Conservation (phyloP, 2,113 vertebrate genomes). For the Amphilophus citrinellus region DNA sequence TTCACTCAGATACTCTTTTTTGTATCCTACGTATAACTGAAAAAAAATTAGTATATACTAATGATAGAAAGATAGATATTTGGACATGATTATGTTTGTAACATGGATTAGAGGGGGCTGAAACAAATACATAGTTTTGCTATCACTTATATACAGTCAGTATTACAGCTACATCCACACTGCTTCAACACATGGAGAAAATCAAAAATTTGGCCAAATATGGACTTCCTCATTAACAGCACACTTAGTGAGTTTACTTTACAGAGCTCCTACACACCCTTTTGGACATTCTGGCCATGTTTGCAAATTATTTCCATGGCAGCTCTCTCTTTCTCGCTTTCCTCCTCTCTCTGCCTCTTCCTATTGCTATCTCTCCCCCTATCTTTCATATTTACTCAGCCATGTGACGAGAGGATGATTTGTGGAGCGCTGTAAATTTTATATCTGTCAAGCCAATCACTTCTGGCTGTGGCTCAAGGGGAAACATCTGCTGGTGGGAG, state of each 20-base stretch:
- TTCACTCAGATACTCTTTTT: neutral
- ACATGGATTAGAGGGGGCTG: no score
- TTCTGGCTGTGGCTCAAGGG: slow-evolving; percentile 62
- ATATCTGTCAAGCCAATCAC: slow-evolving; percentile 59
- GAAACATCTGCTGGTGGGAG: slow-evolving; percentile 69
- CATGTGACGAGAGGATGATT: slow-evolving; percentile 61
- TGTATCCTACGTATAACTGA: neutral
- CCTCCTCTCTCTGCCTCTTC: slow-evolving; percentile 21
- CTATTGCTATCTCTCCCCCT: slow-evolving; percentile 15
- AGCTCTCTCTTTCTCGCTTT: slow-evolving; percentile 23
- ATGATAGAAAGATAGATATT: neutral
- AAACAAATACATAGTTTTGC: neutral
- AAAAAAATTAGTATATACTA: neutral
- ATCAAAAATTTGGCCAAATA: neutral
- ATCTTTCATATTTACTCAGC: slow-evolving; percentile 54
- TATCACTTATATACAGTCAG: neutral
- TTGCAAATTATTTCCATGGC: slow-evolving; percentile 48
- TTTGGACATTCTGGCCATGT: slow-evolving; percentile 36
- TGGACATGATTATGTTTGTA: neutral
- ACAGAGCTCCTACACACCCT: slow-evolving; percentile 29
- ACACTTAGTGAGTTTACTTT: slow-evolving; percentile 21
- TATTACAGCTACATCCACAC: neutral
- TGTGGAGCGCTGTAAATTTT: slow-evolving; percentile 68
- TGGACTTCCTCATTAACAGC: slow-evolving; percentile 31
- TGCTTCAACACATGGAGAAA: neutral